phyloP scores from a whole-genome alignment of 64 coral and sea anemone genomes.

The Pachyseris speciosa region DNA sequence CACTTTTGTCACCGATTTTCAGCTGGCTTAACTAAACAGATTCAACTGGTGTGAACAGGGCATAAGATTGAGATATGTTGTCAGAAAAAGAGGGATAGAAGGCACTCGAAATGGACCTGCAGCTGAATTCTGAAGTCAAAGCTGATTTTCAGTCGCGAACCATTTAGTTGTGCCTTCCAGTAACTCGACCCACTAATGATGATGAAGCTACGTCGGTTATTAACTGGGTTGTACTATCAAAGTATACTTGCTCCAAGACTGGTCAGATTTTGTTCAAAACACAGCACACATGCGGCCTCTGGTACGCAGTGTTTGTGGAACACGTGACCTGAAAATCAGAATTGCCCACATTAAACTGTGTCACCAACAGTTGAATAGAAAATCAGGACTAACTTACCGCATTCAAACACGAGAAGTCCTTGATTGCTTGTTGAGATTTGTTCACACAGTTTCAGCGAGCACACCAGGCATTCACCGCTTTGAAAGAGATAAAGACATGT shows the following conservation, averaged over 20 bases:
- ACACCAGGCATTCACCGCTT: slow-evolving; percentile 82
- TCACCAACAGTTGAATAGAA: background rate
- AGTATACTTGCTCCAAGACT: slow-evolving; percentile 8
- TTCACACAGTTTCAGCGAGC: slow-evolving; percentile 70
- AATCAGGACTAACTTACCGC: slow-evolving; percentile 36
- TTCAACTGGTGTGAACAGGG: too few species aligned
- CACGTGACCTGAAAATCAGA: slow-evolving; percentile 76
- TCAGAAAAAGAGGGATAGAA: too few species aligned
- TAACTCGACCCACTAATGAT: too few species aligned
- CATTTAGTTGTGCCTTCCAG: too few species aligned
- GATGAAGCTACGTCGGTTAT: too few species aligned
- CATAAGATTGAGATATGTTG: too few species aligned
- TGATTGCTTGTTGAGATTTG: slow-evolving; percentile 84
- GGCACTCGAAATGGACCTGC: too few species aligned
- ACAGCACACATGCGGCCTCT: slow-evolving; percentile 84
- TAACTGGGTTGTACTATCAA: background rate
- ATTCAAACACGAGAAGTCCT: slow-evolving; percentile 87
- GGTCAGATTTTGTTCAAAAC: slow-evolving; percentile 76
- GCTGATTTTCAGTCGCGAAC: too few species aligned
- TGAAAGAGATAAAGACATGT: background rate
- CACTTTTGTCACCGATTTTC: too few species aligned
- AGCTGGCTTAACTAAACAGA: too few species aligned
- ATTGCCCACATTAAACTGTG: background rate
- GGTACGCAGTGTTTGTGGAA: slow-evolving; percentile 91
- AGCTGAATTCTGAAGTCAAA: too few species aligned